Conservation (phyloP, 2,888 invertebrate genomes). For the Zaprionus bogoriensis region DNA sequence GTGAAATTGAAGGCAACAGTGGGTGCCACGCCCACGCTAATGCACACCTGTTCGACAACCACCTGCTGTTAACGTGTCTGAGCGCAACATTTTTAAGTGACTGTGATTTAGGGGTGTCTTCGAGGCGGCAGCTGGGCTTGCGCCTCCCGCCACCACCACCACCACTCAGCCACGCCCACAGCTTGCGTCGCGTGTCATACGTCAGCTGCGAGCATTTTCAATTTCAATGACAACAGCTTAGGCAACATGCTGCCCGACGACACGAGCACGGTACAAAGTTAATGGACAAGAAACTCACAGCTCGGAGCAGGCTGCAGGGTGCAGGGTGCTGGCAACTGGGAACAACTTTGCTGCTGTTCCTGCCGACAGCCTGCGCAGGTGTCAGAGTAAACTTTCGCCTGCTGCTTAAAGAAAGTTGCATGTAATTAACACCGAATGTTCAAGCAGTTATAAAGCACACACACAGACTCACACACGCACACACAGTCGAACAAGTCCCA, state of each 20-base stretch:
- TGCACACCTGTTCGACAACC: conserved; percentile 64
- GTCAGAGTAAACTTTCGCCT: conserved; percentile 40
- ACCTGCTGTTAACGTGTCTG: conserved; percentile 72
- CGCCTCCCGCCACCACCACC: not conserved
- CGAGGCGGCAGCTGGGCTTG: not conserved
- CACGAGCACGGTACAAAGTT: conserved; percentile 56
- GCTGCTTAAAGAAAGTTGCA: conserved; percentile 63
- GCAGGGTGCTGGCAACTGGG: no score
- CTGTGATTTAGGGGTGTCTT: conserved; percentile 67
- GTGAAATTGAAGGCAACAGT: conserved; percentile 59
- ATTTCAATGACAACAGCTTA: conserved; percentile 75
- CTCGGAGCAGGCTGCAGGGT: no score
- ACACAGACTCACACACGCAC: not conserved
- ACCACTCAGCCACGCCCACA: no score
- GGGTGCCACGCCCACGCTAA: conserved; percentile 34
- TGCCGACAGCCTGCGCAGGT: conserved; percentile 8
- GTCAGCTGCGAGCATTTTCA: conserved; percentile 75
- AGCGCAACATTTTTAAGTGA: conserved; percentile 72
- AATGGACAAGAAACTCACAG: conserved; percentile 64
- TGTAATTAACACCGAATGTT: conserved; percentile 74
- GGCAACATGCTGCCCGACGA: conserved; percentile 62
- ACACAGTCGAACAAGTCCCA: not conserved
- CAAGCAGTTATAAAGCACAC: conserved; percentile 32
- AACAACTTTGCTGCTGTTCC: not conserved
- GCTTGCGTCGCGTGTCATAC: conserved; percentile 62